phyloP scores from a whole-genome alignment of 2,797 vertebrate genomes.

The Mastacembelus armatus region DNA sequence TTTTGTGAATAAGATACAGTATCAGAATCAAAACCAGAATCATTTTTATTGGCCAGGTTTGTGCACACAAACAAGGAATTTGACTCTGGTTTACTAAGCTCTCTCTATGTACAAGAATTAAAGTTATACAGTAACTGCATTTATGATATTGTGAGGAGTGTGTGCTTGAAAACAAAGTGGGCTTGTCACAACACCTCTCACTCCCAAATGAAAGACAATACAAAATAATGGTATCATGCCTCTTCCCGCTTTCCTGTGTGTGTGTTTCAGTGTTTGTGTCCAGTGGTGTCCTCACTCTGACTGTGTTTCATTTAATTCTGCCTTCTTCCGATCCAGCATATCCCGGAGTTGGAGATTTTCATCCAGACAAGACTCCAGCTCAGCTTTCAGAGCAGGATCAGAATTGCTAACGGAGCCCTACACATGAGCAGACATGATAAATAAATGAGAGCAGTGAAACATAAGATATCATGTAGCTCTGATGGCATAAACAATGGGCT shows the following conservation, averaged over 20 bases:
- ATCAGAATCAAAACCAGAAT: no score
- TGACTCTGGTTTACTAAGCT: no score
- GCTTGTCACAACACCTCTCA: conserved; percentile 12
- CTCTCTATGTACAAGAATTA: no score
- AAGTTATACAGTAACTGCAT: no score
- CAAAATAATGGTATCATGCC: conserved; percentile 27
- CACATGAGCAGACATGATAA: conserved; percentile 61
- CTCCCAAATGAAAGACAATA: conserved; percentile 2
- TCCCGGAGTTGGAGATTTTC: conserved; percentile 87
- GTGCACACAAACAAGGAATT: no score
- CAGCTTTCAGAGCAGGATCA: conserved; percentile 80
- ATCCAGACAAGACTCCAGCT: conserved; percentile 86
- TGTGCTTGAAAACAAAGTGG: conserved; percentile 34
- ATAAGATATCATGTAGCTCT: conserved; percentile 46
- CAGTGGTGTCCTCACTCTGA: conserved; percentile 86
- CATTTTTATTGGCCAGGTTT: no score
- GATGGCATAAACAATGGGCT: conserved; percentile 49
- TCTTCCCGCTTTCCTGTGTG: conserved; percentile 13
- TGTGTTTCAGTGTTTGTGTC: conserved; percentile 20
- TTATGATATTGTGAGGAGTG: conserved; percentile 9
- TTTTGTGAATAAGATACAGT: conserved; percentile 31
- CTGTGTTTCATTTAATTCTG: conserved; percentile 86
- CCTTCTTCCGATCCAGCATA: conserved; percentile 85
- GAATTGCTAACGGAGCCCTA: conserved; percentile 70
- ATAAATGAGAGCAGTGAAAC: conserved; percentile 73